These are phyloP conservation scores for Labeo catla DNA, from an alignment of 2,113 vertebrate species.

Conservation along the genomic window DNA sequence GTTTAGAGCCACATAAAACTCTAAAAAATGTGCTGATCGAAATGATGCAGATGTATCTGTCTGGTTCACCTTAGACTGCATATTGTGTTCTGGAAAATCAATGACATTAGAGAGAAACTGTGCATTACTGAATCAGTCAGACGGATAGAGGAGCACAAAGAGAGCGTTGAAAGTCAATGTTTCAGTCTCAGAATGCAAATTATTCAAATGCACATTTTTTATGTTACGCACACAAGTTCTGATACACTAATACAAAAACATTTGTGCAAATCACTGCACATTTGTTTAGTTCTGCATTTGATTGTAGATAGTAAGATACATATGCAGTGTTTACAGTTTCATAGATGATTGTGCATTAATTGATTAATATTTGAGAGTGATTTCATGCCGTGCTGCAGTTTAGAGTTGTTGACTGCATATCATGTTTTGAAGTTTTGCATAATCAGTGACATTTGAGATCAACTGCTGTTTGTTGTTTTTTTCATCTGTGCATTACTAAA, in stretches of 20 bases:
- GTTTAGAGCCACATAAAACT: background rate
- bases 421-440: background rate
- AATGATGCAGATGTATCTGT: background rate
- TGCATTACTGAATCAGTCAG: background rate
- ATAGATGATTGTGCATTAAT: background rate
- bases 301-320: background rate
- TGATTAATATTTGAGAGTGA: background rate
- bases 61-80: background rate
- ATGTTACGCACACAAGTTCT: background rate
- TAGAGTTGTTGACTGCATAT: background rate
- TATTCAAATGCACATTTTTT: background rate
- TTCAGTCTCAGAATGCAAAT: background rate
- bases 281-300: background rate
- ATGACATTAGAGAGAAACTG: background rate
- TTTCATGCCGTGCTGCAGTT: background rate
- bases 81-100: background rate
- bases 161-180: background rate
- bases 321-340: too few species aligned
- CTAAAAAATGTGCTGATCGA: constrained; percentile 12
- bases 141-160: background rate
- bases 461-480: background rate
- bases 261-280: background rate
- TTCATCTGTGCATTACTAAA: background rate
- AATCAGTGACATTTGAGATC: background rate
- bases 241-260: background rate